Conservation (phyloP, 2,888 invertebrate genomes). For the Nymphalis c-album region DNA sequence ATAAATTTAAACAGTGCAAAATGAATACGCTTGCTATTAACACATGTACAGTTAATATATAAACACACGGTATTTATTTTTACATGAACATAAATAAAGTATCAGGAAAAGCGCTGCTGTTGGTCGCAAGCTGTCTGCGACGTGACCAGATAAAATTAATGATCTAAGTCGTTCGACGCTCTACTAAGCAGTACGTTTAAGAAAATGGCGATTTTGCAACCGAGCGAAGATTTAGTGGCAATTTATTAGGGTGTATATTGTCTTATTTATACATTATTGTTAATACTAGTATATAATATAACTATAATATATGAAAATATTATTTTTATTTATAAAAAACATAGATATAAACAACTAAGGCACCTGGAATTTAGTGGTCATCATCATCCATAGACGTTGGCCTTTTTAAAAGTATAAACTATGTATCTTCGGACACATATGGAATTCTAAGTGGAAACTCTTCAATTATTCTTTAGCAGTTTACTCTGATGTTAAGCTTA, state of each 20-base stretch:
- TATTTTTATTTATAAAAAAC: neutral
- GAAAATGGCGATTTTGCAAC: constrained; percentile 18
- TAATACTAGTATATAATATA: neutral
- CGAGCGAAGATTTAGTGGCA: constrained; percentile 8
- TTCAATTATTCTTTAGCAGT: too few species aligned
- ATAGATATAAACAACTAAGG: neutral
- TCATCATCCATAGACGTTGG: too few species aligned
- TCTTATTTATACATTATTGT: neutral
- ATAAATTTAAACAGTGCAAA: too few species aligned
- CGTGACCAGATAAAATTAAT: constrained; percentile 32
- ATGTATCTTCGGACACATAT: too few species aligned
- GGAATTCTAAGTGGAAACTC: too few species aligned
- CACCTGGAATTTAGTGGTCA: too few species aligned
- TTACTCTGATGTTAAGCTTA: too few species aligned
- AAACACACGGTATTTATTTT: neutral
- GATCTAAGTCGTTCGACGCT: constrained; percentile 17
- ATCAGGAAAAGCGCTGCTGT: constrained; percentile 1
- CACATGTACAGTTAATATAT: too few species aligned
- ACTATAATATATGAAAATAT: neutral
- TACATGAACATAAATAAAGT: constrained; percentile 7
- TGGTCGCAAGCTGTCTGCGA: constrained; percentile 25
- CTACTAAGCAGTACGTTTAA: constrained; percentile 15
- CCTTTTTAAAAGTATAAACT: too few species aligned
- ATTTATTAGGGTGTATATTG: neutral
- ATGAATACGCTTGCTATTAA: too few species aligned